Conservation (phyloP, 1,140 invertebrate genomes). For the Batillaria attramentaria region DNA sequence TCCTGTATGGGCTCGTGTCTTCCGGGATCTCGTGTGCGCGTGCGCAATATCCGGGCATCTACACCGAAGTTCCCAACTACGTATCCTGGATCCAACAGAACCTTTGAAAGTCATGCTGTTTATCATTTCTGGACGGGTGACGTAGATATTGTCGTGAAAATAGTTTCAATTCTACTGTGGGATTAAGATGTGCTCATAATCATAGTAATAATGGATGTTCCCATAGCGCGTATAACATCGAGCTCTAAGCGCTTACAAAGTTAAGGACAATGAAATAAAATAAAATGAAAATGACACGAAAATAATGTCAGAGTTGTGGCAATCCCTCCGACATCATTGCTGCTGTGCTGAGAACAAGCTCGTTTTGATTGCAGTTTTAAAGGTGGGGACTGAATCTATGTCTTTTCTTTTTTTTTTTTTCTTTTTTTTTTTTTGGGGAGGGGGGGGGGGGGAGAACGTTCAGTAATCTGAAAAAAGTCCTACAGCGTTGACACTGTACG, state of each 20-base stretch:
- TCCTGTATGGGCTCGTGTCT: slow-evolving; percentile 23
- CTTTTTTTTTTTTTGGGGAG: too few species aligned
- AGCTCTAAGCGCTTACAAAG: background rate
- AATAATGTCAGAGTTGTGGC: too few species aligned
- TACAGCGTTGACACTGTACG: too few species aligned
- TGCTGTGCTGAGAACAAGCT: too few species aligned
- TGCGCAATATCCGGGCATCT: slow-evolving; percentile 8
- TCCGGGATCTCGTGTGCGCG: slow-evolving; percentile 3
- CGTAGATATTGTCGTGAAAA: background rate
- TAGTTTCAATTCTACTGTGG: background rate
- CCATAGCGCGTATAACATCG: background rate
- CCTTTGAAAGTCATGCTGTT: background rate
- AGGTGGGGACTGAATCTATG: too few species aligned
- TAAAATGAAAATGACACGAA: background rate
- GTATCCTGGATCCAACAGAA: slow-evolving; percentile 5
- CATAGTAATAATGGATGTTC: background rate
- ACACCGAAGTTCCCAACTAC: background rate
- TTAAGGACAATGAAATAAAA: background rate
- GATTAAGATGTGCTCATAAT: background rate
- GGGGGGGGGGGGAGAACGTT: too few species aligned
- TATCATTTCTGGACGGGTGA: too few species aligned
- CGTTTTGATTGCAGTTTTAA: too few species aligned
- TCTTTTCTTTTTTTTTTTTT: too few species aligned
- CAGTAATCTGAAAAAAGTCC: too few species aligned
- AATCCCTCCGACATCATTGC: too few species aligned